Conservation (phyloP, 2,888 invertebrate genomes). For the Petrophora chlorosata region DNA sequence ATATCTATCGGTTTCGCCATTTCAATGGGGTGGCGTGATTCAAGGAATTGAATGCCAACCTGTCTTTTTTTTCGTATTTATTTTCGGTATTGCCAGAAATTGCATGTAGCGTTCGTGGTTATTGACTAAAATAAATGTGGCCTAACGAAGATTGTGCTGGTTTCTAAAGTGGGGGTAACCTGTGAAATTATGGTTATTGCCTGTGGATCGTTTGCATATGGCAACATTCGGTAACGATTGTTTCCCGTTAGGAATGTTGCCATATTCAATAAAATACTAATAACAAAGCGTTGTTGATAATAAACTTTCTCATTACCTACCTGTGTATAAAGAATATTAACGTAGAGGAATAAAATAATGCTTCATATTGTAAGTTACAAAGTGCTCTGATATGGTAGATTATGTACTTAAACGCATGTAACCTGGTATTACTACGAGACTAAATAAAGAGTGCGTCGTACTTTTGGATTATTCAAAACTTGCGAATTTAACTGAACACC, state of each 20-base stretch:
- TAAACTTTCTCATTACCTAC: constrained; percentile 52
- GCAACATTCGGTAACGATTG: constrained; percentile 4
- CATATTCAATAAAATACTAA: constrained; percentile 36
- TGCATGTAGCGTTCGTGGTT: too few species aligned
- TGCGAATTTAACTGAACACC: background rate
- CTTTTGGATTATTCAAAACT: constrained; percentile 8
- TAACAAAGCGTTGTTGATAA: constrained; percentile 50
- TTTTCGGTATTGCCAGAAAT: too few species aligned
- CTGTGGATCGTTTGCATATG: background rate
- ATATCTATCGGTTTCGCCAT: too few species aligned
- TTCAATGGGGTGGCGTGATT: too few species aligned
- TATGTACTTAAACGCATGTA: constrained; percentile 77
- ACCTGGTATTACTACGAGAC: constrained; percentile 55
- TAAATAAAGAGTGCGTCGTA: constrained; percentile 20
- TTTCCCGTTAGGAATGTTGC: constrained; percentile 41
- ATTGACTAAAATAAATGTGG: background rate
- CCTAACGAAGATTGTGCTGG: constrained; percentile 1
- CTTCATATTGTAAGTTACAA: constrained; percentile 34
- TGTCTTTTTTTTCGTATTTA: too few species aligned
- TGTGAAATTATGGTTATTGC: constrained; percentile 3
- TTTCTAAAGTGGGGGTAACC: constrained; percentile 8
- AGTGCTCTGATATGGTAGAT: constrained; percentile 70
- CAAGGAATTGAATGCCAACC: too few species aligned
- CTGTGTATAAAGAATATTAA: constrained; percentile 47
- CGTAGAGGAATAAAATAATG: constrained; percentile 40